Percentiles rank a stretch among this genome's conserved stretches.
phyloP scores from a whole-genome alignment of 2,888 invertebrate species.

The Spodoptera littoralis region DNA sequence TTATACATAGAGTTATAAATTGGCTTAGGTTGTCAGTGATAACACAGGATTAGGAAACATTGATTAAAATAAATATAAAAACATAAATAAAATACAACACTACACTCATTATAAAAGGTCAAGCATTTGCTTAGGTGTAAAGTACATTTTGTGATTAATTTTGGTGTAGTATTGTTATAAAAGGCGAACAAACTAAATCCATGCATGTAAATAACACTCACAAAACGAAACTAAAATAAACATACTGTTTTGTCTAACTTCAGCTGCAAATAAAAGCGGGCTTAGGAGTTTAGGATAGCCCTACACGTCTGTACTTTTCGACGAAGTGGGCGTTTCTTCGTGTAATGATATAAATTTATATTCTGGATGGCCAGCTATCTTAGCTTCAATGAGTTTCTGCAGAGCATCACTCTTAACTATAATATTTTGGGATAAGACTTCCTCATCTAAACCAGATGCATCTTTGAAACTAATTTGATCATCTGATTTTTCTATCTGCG shows the following conservation, averaged over 20 bases:
- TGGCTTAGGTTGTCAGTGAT: conserved; percentile 30
- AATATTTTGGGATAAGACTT: conserved; percentile 72
- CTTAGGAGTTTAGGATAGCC: conserved; percentile 61
- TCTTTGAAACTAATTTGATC: conserved; percentile 69
- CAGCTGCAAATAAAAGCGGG: conserved; percentile 64
- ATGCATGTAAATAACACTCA: conserved; percentile 62
- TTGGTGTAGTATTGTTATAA: conserved; percentile 16
- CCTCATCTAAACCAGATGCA: conserved; percentile 66
- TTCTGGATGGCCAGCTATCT: conserved; percentile 82
- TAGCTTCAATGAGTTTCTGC: conserved; percentile 81
- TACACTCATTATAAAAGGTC: conserved; percentile 30
- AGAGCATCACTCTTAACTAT: conserved; percentile 81
- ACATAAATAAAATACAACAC: conserved; percentile 38
- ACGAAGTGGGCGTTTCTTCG: conserved; percentile 73
- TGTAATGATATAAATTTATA: conserved; percentile 80
- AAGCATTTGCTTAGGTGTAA: conserved; percentile 35
- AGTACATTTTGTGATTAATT: neutral
- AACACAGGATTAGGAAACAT: conserved; percentile 23
- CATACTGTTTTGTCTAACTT: conserved; percentile 78
- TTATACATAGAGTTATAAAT: conserved; percentile 26
- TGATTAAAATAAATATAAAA: conserved; percentile 33
- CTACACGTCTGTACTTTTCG: conserved; percentile 86
- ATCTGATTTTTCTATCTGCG: conserved; percentile 50
- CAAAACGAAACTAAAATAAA: conserved; percentile 74
- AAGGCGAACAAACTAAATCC: conserved; percentile 29